Conservation (phyloP, 30 jellyfish, hydroid and myxozoan species). For the Nemopilema nomurai region DNA sequence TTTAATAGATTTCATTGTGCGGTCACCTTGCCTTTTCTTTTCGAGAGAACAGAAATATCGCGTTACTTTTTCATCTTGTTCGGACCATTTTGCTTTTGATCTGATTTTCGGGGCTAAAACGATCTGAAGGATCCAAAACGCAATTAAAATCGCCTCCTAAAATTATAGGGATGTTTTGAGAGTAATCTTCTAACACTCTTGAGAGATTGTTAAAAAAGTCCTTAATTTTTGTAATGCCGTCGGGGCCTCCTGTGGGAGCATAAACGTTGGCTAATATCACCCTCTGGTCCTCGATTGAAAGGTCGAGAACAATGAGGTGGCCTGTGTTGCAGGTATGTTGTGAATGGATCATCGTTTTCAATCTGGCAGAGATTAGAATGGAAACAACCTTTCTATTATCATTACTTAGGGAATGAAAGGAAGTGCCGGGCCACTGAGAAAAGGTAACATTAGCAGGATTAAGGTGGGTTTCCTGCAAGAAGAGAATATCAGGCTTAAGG, state of each 20-base stretch:
- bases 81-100: slow-evolving; percentile 19
- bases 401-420: background rate
- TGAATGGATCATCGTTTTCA: slow-evolving; percentile 14
- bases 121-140: background rate
- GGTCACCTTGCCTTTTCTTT: slow-evolving; percentile 19
- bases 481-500: slow-evolving; percentile 6
- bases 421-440: background rate
- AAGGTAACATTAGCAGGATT: background rate
- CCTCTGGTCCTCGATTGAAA: background rate
- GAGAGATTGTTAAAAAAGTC: background rate
- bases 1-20: slow-evolving; percentile 1
- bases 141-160: slow-evolving; percentile 30
- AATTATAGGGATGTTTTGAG: background rate
- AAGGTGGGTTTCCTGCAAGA: slow-evolving; percentile 26
- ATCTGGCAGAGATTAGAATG: slow-evolving; percentile 6
- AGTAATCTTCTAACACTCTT: background rate
- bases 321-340: slow-evolving; percentile 7
- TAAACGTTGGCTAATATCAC: slow-evolving; percentile 5
- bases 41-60: slow-evolving; percentile 20
- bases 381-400: slow-evolving; percentile 20
- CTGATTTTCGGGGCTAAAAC: background rate
- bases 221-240: background rate
- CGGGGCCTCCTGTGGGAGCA: slow-evolving; percentile 5
- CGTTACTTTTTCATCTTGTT: slow-evolving; percentile 26
- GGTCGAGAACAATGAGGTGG: background rate